phyloP scores from a whole-genome alignment of 2,113 vertebrate species.

The cattle (Bos taurus) region ARS-UCD2.0 NC_037332.1:79931501-79932000 shows the following conservation, averaged over 20 bases:
- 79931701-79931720: constrained; percentile 15
- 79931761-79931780: background rate
- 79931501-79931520: background rate
- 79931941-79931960: background rate
- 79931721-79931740: background rate
- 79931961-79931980: rapidly evolving
- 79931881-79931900: background rate
- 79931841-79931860: background rate
- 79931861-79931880: background rate
- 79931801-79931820: background rate
- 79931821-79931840: background rate
- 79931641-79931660: constrained; percentile 27
- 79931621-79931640: background rate
- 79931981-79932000: constrained; percentile 28
- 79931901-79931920: background rate
- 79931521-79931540: background rate
- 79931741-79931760: background rate
- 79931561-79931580: background rate
- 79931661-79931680: background rate
- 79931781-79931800: background rate
- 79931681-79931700: background rate
- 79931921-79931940: background rate
- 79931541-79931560: constrained; percentile 31
- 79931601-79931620: background rate
- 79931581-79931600: background rate